Evolutionary conservation across 1,140 invertebrate species (phyloP).

Genomic region (Ceratoteleas bidentatus): DNA sequence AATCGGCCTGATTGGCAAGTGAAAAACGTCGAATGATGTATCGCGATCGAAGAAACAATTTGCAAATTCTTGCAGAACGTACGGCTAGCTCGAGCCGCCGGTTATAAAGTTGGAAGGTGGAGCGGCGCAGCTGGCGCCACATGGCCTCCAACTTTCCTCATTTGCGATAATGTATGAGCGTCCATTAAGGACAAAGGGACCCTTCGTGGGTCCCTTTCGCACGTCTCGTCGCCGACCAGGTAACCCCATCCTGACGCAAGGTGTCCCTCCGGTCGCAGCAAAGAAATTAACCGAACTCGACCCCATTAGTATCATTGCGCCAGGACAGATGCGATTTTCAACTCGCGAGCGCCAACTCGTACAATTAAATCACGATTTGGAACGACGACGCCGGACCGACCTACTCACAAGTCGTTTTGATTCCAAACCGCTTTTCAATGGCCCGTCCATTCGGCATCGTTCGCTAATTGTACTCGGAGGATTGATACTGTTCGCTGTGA

Average conservation of each 20-base stretch:
- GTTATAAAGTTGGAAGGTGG: conserved; percentile 76
- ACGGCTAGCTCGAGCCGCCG: conserved; percentile 54
- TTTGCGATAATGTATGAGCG: conserved; percentile 77
- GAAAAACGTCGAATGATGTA: conserved; percentile 58
- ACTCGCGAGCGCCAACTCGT: conserved; percentile 30
- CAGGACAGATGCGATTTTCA: conserved; percentile 42
- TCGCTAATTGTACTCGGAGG: conserved; percentile 17
- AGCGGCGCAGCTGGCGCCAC: conserved; percentile 73
- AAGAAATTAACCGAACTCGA: conserved; percentile 72
- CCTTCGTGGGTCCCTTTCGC: conserved; percentile 62
- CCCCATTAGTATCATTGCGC: conserved; percentile 47
- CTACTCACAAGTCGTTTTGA: conserved; percentile 47
- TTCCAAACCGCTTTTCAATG: conserved; percentile 23
- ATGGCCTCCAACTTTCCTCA: conserved; percentile 76
- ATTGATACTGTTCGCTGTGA: too few relatives aligned
- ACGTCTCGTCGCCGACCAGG: conserved; percentile 68
- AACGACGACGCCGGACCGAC: conserved; percentile 24
- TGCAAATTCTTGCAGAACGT: conserved; percentile 64
- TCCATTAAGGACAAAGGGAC: conserved; percentile 72
- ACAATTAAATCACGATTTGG: conserved; percentile 58
- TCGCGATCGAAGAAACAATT: conserved; percentile 64
- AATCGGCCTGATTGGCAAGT: conserved; percentile 46
- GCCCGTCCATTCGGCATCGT: conserved; percentile 4
- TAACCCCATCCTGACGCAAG: conserved; percentile 67
- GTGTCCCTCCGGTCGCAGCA: conserved; percentile 68